phyloP scores from a whole-genome alignment of 2,888 invertebrate genomes.

The Ochlodes sylvanus region DNA sequence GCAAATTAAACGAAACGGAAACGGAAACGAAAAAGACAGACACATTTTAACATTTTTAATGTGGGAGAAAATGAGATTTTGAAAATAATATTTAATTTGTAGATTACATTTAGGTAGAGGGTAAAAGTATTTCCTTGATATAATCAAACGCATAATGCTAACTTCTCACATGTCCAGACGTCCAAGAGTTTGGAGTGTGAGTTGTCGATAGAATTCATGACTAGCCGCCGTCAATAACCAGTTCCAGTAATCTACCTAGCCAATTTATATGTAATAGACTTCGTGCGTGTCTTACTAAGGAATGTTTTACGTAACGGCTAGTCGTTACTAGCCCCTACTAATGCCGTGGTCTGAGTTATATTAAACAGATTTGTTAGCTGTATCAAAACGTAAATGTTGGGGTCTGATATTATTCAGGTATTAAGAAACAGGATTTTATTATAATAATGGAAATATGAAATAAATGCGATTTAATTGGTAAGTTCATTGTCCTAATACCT shows the following conservation, averaged over 20 bases:
- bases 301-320: slow-evolving; percentile 47
- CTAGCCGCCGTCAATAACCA: slow-evolving; percentile 39
- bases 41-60: no score
- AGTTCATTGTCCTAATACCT: no score
- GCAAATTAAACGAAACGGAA: no score
- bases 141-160: not conserved
- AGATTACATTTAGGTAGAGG: no score
- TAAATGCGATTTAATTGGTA: no score
- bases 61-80: no score
- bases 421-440: not conserved
- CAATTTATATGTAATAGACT: slow-evolving; percentile 48
- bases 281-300: slow-evolving; percentile 44
- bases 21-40: no score
- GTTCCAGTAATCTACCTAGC: slow-evolving; percentile 42
- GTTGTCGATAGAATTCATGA: slow-evolving; percentile 36
- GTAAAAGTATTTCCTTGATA: no score
- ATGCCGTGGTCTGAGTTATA: slow-evolving; percentile 19
- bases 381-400: not conserved
- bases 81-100: no score
- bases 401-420: not conserved
- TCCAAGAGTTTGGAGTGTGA: slow-evolving; percentile 28
- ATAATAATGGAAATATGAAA: no score
- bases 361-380: slow-evolving; percentile 16
- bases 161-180: slow-evolving; percentile 19
- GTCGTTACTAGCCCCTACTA: slow-evolving; percentile 25